These are phyloP conservation scores for Petaurus breviceps DNA, from an alignment of 2,113 vertebrate genomes.

Conservation along the genomic window DNA sequence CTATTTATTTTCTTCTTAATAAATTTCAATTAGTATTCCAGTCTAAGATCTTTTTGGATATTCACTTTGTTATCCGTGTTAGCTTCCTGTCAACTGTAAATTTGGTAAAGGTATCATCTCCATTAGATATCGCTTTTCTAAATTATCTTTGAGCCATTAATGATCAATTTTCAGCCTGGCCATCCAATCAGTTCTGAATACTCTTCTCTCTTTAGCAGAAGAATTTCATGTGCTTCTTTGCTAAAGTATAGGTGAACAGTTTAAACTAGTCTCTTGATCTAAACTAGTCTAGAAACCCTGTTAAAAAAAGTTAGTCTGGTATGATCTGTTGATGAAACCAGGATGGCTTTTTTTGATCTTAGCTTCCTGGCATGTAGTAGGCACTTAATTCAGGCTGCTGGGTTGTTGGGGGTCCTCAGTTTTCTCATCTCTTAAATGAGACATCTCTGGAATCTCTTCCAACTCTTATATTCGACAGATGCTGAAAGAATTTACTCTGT, in stretches of 20 bases:
- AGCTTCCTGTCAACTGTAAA: too few species aligned
- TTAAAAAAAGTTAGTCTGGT: neutral
- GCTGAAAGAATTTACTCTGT: constrained; percentile 12
- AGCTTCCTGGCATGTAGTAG: neutral
- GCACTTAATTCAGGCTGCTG: neutral
- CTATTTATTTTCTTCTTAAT: neutral
- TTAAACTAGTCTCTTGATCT: neutral
- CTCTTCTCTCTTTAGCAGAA: neutral
- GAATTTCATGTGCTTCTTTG: neutral
- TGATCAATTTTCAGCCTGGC: neutral
- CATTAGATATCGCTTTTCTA: too few species aligned
- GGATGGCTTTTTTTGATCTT: neutral
- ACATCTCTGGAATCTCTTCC: neutral
- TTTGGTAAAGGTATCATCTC: too few species aligned
- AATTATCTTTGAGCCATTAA: neutral
- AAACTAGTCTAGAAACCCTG: neutral
- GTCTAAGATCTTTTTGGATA: neutral
- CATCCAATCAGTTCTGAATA: neutral
- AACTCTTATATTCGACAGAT: neutral
- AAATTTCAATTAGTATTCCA: neutral
- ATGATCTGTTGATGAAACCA: neutral
- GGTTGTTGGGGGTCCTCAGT: neutral
- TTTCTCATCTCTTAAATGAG: neutral
- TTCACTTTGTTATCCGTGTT: neutral
- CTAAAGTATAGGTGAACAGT: too few species aligned